Evolutionary conservation across 2,113 vertebrate species (phyloP).

Genomic region (Notechis scutatus): DNA sequence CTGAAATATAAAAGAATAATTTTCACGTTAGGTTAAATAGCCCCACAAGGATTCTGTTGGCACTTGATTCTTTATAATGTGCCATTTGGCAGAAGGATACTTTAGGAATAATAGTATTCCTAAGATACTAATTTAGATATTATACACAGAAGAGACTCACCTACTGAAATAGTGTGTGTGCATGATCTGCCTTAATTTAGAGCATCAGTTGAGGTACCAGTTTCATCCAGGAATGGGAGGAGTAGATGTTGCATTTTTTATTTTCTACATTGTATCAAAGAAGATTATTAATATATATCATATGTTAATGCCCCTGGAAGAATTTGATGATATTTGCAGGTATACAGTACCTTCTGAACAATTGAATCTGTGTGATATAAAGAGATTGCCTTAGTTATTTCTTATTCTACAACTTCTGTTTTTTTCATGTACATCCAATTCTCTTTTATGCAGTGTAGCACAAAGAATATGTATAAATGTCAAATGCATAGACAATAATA

Average conservation of each 20-base stretch:
- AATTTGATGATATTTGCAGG: not conserved
- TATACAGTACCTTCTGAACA: not conserved
- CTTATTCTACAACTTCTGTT: not conserved
- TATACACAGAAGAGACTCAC: not conserved
- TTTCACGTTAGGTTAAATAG: not conserved
- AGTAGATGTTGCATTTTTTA: not conserved
- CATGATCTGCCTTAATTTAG: not conserved
- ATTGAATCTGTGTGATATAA: not conserved
- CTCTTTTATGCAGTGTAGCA: not conserved
- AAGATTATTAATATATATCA: not conserved
- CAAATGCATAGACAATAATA: not conserved
- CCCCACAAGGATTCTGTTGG: not conserved
- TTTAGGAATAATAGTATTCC: not conserved
- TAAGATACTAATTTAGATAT: not conserved
- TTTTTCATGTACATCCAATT: not conserved
- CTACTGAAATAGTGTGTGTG: not conserved
- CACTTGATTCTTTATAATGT: not conserved
- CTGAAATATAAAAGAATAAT: not conserved
- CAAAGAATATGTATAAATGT: not conserved
- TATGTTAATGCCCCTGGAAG: not conserved
- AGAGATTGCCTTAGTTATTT: not conserved
- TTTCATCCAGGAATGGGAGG: not conserved
- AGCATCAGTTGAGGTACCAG: not conserved
- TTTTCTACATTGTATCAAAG: not conserved
- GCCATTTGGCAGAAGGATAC: not conserved